Evolutionary conservation across 2,888 invertebrate genomes (phyloP), one percentile per base, ranked within the genome.

Genomic region (Tipula vernalis): DNA sequence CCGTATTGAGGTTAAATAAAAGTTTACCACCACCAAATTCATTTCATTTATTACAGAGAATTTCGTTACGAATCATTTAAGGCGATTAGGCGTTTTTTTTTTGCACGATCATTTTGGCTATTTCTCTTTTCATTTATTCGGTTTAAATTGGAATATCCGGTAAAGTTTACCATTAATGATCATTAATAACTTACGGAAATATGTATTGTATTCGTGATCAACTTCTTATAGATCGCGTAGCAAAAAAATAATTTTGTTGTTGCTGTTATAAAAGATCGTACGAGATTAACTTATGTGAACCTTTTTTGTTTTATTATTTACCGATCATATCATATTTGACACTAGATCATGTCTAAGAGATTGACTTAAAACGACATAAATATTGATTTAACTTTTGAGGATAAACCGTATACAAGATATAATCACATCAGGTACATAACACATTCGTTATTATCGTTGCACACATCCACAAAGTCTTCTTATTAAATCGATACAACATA

Each of bases 1-100:
- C 28, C 8, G 6, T 13, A 51, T 51, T 51, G 51, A 51, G 51
- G 51, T 51, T 51, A 28, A 51, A 51, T n/a, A 51, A 13, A 51
- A 51, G n/a, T 28, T 51, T 8, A 51, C 51, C n/a, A 51, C 51
- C 51, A 51, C 51, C 51, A 51, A 51, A 51, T 51, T 51, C n/a
- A 10, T 15, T 51, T 51, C 51, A 39, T 39, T 39, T 39, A 5
- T 44, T 44, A 44, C 8, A 44, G 3, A 44, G 3, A 51, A 51
- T 71, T 71, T 71, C 71, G 71, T 71, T 71, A 71, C 71, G 71
- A 71, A 71, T 71, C 71, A 71, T 71, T 71, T 71, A 71, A 71
- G 71, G 71, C 71, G 71, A 71, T 71, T 71, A 71, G 8, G 28
- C 1, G 3, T 71, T 18, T 71, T 71, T 71, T 71, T 71, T 71